Conservation (phyloP, 92 coral and sea anemone species). For the Umimayanthus chanpuru region DNA sequence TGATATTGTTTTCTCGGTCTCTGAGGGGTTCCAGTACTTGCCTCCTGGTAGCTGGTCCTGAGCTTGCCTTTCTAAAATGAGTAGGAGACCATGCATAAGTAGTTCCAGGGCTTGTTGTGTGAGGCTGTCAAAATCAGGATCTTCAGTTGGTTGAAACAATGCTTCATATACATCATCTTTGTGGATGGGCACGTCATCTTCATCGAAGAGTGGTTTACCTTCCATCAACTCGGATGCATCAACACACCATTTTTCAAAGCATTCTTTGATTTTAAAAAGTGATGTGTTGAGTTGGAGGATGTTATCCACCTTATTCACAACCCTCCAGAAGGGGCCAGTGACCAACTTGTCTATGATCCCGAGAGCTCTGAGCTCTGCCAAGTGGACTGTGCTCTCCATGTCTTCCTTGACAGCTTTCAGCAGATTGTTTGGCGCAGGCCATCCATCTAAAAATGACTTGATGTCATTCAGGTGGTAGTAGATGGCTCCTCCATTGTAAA, state of each 20-base stretch:
- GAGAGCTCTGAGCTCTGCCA: no score
- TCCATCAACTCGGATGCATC: background rate
- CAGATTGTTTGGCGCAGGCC: no score
- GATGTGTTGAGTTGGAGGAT: no score
- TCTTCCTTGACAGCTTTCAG: no score
- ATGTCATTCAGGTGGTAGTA: no score
- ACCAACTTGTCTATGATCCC: no score
- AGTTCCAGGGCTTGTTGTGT: conserved; percentile 10
- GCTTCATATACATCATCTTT: conserved; percentile 3
- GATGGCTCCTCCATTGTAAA: no score
- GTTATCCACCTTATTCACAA: no score
- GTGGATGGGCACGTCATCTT: conserved; percentile 15
- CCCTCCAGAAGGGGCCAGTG: no score
- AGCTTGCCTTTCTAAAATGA: conserved; percentile 4
- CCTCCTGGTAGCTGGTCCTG: conserved; percentile 25
- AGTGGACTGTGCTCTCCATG: no score
- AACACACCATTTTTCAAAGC: conserved; percentile 6
- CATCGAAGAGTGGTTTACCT: background rate
- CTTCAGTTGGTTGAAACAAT: background rate
- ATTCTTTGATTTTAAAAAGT: no score
- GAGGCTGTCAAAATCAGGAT: conserved; percentile 6
- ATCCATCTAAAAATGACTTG: no score
- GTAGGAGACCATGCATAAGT: background rate
- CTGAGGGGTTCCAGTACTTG: background rate
- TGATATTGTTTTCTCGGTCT: background rate